A percentile compares a stretch with the other conserved stretches of the same genome.
Evolutionary conservation across 2,888 invertebrate species (phyloP).

Genomic region (Heliothis peltigera): DNA sequence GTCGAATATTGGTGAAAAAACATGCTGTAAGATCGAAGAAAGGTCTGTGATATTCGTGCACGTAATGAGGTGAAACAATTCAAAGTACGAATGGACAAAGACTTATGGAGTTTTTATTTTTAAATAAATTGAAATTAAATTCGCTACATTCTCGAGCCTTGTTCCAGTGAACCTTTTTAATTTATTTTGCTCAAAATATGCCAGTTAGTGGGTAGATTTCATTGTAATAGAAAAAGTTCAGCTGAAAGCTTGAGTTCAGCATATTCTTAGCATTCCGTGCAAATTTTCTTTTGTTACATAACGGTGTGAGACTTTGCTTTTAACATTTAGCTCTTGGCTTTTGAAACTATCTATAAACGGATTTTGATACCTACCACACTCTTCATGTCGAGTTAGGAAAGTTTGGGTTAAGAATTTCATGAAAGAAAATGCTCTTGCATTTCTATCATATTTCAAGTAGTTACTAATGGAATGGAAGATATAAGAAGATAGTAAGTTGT

Average conservation of each 20-base stretch:
- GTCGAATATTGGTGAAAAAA: constrained; percentile 50
- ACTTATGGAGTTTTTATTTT: constrained; percentile 62
- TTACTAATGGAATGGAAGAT: neutral
- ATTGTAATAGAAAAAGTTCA: constrained; percentile 14
- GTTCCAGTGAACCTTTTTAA: constrained; percentile 37
- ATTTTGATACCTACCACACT: too few species aligned
- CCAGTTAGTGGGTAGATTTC: constrained; percentile 21
- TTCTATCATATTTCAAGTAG: neutral
- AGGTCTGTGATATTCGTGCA: constrained; percentile 79
- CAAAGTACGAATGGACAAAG: constrained; percentile 76
- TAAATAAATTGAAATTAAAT: constrained; percentile 59
- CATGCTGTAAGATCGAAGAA: constrained; percentile 40
- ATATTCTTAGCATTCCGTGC: neutral
- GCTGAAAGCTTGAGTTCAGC: neutral
- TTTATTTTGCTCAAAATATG: constrained; percentile 37
- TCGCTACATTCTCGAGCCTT: constrained; percentile 52
- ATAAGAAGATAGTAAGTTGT: constrained; percentile 34
- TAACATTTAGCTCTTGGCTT: too few species aligned
- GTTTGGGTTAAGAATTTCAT: neutral
- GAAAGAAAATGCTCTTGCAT: neutral
- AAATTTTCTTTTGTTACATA: neutral
- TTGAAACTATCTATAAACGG: too few species aligned
- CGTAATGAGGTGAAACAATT: constrained; percentile 87
- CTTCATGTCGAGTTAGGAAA: too few species aligned
- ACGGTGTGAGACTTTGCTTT: neutral